Evolutionary conservation across 92 coral and sea anemone genomes (phyloP).

Genomic region (Phenganax stokvisi): DNA sequence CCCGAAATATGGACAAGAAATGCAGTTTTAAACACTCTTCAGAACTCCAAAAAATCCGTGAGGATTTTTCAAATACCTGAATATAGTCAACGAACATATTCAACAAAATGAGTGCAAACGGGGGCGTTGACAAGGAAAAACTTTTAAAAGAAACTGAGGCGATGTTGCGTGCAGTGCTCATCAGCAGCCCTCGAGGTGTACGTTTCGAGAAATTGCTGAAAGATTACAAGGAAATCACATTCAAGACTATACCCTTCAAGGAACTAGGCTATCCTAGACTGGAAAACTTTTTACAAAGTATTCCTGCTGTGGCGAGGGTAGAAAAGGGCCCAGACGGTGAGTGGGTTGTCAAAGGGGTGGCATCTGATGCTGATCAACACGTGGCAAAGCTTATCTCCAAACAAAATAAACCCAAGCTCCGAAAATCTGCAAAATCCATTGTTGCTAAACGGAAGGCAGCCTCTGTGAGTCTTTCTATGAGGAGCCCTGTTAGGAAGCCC

Average conservation of each 20-base stretch:
- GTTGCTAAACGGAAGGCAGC: constrained; percentile 41
- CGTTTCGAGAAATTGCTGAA: constrained; percentile 61
- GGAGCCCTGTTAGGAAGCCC: constrained; percentile 4
- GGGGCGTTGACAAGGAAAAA: constrained; percentile 38
- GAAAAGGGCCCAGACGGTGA: constrained; percentile 68
- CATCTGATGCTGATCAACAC: constrained; percentile 79
- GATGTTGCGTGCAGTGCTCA: constrained; percentile 78
- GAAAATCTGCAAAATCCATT: constrained; percentile 54
- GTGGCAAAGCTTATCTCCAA: constrained; percentile 84
- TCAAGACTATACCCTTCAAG: constrained; percentile 59
- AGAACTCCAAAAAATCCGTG: neutral
- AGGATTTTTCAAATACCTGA: constrained; percentile 5
- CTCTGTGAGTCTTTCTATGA: neutral
- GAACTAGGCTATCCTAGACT: constrained; percentile 64
- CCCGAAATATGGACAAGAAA: too few species aligned
- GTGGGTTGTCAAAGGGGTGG: constrained; percentile 64
- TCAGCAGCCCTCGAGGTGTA: constrained; percentile 90
- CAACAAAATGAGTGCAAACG: constrained; percentile 3
- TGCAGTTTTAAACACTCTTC: too few species aligned
- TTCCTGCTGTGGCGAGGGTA: constrained; percentile 75
- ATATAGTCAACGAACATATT: too few species aligned
- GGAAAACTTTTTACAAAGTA: constrained; percentile 62
- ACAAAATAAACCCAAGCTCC: constrained; percentile 79
- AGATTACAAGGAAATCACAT: constrained; percentile 63
- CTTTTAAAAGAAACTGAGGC: constrained; percentile 69